phyloP scores from a whole-genome alignment of 1,140 invertebrate species.

The Argopecten irradians region DNA sequence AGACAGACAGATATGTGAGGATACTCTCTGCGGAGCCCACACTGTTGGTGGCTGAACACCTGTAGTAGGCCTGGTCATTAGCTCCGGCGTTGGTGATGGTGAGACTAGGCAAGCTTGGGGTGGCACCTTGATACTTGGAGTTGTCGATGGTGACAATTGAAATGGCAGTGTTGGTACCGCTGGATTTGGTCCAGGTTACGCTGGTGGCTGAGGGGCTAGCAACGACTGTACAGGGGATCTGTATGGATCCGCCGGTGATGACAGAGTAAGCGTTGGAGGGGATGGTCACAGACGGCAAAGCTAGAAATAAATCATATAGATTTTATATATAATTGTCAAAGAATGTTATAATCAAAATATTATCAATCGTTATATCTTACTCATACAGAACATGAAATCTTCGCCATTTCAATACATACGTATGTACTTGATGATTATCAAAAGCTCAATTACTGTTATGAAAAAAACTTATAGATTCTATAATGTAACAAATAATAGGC shows the following conservation, averaged over 20 bases:
- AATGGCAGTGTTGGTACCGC: neutral
- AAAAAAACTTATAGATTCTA: no score
- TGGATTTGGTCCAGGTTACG: slow-evolving; percentile 36
- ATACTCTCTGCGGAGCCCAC: slow-evolving; percentile 40
- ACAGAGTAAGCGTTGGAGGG: slow-evolving; percentile 44
- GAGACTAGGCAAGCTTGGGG: slow-evolving; percentile 29
- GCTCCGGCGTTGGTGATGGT: slow-evolving; percentile 39
- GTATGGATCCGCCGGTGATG: slow-evolving; percentile 27
- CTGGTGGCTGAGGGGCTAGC: slow-evolving; percentile 32
- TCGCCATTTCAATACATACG: no score
- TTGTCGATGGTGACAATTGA: slow-evolving; percentile 1
- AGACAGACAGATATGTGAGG: slow-evolving; percentile 37
- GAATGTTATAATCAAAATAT: no score
- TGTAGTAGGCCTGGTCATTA: slow-evolving; percentile 44
- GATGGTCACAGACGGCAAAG: slow-evolving; percentile 37
- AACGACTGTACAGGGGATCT: slow-evolving; percentile 33
- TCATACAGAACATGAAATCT: no score
- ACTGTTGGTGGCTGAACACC: slow-evolving; percentile 45
- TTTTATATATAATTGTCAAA: no score
- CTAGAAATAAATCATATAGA: slow-evolving; percentile 27
- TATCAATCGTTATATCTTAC: no score
- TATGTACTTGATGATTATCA: no score
- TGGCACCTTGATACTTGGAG: slow-evolving; percentile 39
- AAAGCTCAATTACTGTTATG: no score
- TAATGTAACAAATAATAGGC: no score